These are phyloP conservation scores for Hirundichthys speculiger DNA, from an alignment of 2,113 vertebrate genomes.

Conservation along the genomic window DNA sequence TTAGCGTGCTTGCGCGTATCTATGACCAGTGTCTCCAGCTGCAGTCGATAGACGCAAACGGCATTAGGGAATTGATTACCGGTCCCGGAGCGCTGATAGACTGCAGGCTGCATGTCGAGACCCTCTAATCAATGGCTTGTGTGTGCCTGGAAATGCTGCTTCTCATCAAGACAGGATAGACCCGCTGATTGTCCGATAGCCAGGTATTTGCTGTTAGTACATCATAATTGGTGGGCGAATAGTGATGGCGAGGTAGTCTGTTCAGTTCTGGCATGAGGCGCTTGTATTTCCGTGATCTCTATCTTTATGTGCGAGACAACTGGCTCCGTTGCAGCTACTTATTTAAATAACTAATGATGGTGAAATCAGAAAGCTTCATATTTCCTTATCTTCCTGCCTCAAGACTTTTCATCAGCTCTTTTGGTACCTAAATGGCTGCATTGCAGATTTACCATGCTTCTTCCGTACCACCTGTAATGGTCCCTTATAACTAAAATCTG, in stretches of 20 bases:
- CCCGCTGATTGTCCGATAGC: conserved; percentile 49
- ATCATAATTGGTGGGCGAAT: conserved; percentile 54
- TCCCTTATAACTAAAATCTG: conserved; percentile 25
- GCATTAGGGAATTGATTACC: conserved; percentile 83
- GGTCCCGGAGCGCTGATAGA: conserved; percentile 76
- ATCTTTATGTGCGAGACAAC: conserved; percentile 13
- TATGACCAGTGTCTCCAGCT: conserved; percentile 46
- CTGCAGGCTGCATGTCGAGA: conserved; percentile 67
- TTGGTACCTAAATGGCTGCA: conserved; percentile 5
- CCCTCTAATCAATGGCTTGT: conserved; percentile 75
- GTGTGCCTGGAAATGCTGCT: conserved; percentile 71
- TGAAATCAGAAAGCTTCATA: too few species aligned
- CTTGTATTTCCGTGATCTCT: conserved; percentile 9
- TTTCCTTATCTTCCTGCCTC: too few species aligned
- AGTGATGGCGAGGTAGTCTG: conserved; percentile 50
- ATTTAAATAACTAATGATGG: conserved; percentile 20
- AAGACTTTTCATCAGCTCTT: too few species aligned
- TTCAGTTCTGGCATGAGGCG: conserved; percentile 47
- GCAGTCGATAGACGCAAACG: conserved; percentile 70
- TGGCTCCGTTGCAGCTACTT: conserved; percentile 3
- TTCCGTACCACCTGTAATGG: conserved; percentile 3
- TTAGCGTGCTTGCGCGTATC: conserved; percentile 8
- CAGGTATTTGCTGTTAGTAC: conserved; percentile 48
- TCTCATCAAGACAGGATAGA: conserved; percentile 57
- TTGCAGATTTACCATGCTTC: conserved; percentile 1